Base-by-base conservation (phyloP, 2,888 invertebrate species). In the Torymus texanus region DNA sequence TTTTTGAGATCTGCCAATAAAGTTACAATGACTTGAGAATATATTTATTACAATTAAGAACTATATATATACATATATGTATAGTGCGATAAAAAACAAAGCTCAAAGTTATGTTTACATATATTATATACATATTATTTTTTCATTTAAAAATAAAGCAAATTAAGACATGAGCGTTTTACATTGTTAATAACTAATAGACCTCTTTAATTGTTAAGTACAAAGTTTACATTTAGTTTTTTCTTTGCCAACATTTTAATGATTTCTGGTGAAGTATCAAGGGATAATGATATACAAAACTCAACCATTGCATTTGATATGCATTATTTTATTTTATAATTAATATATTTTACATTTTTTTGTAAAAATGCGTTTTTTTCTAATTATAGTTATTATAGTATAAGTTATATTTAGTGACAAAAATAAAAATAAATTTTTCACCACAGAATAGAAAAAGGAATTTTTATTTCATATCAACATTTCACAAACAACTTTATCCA, bases 1-100 rank as follows among this genome's bases (percentile, higher is more conserved):
- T 75, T 11, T 67, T 61, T 62, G 63, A 78, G 66, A 75, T 75
- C 70, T 75, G 67, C 59, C 55, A 24, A 65, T 16, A 78, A 62
- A 65, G 29, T 74, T 61, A 50, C 62, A 68, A 29, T 21, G 56
- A 61, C 18, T 66, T 61, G 55, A 78, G 55, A 75, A 61, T 61
- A 14, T 70, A 29, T 41, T 24, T 41, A 41, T 41, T 41, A 41
- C 41, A 41, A 41, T 41, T 8, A 41, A 41, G 41, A 41, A 41
- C 41, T 41, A 41, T 41, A 41, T 29, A 29, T 29, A 3, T 3
- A 63, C 66, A 58, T 70, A 11, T 68, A 59, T 14, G 13, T 50
- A 55, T 67, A 53, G 59, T 51, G 41, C 51, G n/a, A 65, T 21
- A 21, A 16, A 50, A 18, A 61, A 59, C 12, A 51, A 61, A 41